Evolutionary conservation across 2,113 vertebrate genomes (phyloP).

Genomic region (Pipa parva): DNA sequence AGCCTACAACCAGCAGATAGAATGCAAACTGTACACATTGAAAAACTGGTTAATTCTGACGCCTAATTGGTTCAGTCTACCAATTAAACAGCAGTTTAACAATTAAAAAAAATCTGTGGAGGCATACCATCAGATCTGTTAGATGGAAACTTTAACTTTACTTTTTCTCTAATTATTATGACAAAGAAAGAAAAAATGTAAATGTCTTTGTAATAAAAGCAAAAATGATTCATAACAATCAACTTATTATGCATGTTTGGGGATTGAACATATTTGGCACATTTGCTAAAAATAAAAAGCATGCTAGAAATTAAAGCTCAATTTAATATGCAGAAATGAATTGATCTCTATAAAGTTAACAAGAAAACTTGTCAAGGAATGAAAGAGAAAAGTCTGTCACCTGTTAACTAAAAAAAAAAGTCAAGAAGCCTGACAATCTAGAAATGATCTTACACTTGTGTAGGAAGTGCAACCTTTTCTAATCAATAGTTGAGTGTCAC

Average conservation of each 20-base stretch:
- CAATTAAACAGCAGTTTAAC: too few relatives aligned
- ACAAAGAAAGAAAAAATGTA: conserved; percentile 2
- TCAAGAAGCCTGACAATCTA: neutral
- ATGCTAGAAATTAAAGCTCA: conserved; percentile 14
- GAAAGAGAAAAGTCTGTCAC: conserved; percentile 23
- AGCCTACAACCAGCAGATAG: too few relatives aligned
- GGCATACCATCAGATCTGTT: too few relatives aligned
- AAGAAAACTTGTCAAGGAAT: conserved; percentile 23
- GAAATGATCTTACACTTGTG: neutral
- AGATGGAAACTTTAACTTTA: too few relatives aligned
- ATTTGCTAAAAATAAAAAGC: conserved; percentile 25
- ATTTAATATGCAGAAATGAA: conserved; percentile 18
- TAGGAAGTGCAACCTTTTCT: neutral
- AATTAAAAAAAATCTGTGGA: too few relatives aligned
- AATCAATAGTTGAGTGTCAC: neutral
- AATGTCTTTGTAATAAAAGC: conserved; percentile 12
- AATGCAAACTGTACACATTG: too few relatives aligned
- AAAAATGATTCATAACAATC: conserved; percentile 33
- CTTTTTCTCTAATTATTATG: too few relatives aligned
- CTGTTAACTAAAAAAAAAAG: conserved; percentile 7
- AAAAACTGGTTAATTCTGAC: too few relatives aligned
- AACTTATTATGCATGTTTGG: conserved; percentile 18
- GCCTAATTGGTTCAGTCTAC: too few relatives aligned
- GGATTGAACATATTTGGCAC: conserved; percentile 13
- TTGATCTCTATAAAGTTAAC: conserved; percentile 6